Conservation (phyloP, 2,888 invertebrate species). For the Gerosis bhagava region DNA sequence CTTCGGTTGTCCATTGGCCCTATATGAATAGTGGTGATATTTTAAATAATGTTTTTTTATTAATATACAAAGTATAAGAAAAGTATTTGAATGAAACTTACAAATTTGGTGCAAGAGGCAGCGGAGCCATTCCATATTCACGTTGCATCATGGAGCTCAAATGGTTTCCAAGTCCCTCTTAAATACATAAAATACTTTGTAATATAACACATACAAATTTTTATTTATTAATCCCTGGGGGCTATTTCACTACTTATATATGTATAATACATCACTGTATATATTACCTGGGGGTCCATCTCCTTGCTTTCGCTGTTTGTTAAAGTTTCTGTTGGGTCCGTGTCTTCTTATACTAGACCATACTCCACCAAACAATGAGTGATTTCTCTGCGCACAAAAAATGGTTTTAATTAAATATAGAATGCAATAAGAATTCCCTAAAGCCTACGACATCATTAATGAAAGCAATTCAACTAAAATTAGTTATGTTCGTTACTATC, state of each 20-base stretch:
- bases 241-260: too few species aligned
- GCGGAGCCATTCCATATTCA: constrained; percentile 64
- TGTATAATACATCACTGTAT: too few species aligned
- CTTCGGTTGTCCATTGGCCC: constrained; percentile 75
- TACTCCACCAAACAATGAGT: constrained; percentile 97
- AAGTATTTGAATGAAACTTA: constrained; percentile 48
- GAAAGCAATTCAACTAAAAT: too few species aligned
- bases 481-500: too few species aligned
- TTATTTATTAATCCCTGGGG: too few species aligned
- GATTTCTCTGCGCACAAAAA: constrained; percentile 89
- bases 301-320: constrained; percentile 60
- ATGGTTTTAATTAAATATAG: too few species aligned
- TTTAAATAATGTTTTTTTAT: too few species aligned
- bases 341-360: constrained; percentile 96
- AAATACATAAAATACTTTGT: background rate
- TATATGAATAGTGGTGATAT: too few species aligned
- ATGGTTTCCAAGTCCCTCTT: constrained; percentile 73
- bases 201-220: too few species aligned
- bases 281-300: constrained; percentile 59
- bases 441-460: too few species aligned
- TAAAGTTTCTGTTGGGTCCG: constrained; percentile 73
- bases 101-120: constrained; percentile 68
- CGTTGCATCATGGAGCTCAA: constrained; percentile 78
- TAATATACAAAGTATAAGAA: too few species aligned
- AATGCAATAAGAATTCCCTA: too few species aligned